Base-by-base conservation (phyloP, 2,797 vertebrate species). In the Sebastiscus tertius region DNA sequence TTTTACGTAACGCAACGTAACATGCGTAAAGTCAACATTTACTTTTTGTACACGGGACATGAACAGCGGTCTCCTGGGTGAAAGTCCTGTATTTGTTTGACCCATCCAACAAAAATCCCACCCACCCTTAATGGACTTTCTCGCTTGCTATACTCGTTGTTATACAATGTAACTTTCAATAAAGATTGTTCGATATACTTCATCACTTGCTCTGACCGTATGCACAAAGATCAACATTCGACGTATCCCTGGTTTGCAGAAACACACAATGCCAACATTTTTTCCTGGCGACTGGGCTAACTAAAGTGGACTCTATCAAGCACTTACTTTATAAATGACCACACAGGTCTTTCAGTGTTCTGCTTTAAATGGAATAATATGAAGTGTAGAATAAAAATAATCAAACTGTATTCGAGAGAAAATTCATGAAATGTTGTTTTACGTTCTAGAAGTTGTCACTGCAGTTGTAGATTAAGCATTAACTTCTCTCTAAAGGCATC, bases 141-240 rank as follows among this genome's bases (percentile, higher is more conserved):
- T 49, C 2, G 46, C 46, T 49, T 24, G 42, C 6, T 49, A 16
- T 18, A 49, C 11, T 56, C 11, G 0, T 56, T 56, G 4, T 56
- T 49, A 49, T 18, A 49, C 46, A 18, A 8, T 2, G 0, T 8
- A 49, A 20, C 46, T 49, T 49, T 20, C 46, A 8, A 20, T 49
- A 49, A 49, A 18, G 7, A 2, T 18, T 18, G 46, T 0, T 49
- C 18, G 9, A n/a, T n/a, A 54, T 54, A 54, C 49, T n/a, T n/a
- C 49, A n/a, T 54, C 49, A 54, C 49, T 54, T 54, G 49, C 20
- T n/a, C 49, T 54, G 49, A 49, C 46, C 2, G 9, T 9, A 54
- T 54, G 20, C 49, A 54, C 3, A 54, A 54, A 54, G 0, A 0
- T 52, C 8, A n/a, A 54, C 20, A n/a, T 54, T 54, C 8, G 0